Base-by-base conservation (phyloP, 2,888 invertebrate species). In the Eulithis testata region DNA sequence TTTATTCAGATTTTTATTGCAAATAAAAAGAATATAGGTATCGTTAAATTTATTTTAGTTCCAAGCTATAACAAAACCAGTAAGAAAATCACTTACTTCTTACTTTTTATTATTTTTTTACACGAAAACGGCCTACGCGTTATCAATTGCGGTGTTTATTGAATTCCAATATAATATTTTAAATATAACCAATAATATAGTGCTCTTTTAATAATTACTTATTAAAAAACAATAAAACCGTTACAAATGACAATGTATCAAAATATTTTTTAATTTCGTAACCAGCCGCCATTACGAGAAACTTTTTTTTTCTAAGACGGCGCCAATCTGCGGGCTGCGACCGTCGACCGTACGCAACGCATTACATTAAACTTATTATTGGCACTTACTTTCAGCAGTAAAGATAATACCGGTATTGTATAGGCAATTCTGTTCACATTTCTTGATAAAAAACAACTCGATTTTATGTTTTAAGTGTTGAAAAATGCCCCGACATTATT, bases 361-460 rank as follows among this genome's bases (percentile, higher is more conserved):
- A 75, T 77, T 77, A 76, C 86, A 86, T 88, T 87, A 87, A 89
- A 89, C 84, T 86, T 87, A 86, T 90, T 90, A 90, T 89, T 88
- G 86, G 83, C 87, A 87, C 86, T 91, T 88, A 90, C 82, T 85
- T 74, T 75, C 74, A 78, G 84, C 84, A 83, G 83, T 89, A 88
- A 90, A 90, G 89, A 90, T 90, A 89, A 89, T 85, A 78, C 84
- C 83, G 78, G 82, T 86, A 89, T 89, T 88, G 88, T 88, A 87
- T 83, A 85, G 83, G 85, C 80, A 80, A 83, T 89, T 87, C 80
- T 82, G 86, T 89, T 84, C 86, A 85, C 85, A 87, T 88, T 87
- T 84, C 78, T 80, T 80, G 88, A 88, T 89, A 89, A 90, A 31
- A 85, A 83, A 81, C 76, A 78, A 80, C 81, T 87, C 85, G 85